Base-by-base conservation (phyloP, 2,888 invertebrate species). In the Brachynemurus nebulosus region DNA sequence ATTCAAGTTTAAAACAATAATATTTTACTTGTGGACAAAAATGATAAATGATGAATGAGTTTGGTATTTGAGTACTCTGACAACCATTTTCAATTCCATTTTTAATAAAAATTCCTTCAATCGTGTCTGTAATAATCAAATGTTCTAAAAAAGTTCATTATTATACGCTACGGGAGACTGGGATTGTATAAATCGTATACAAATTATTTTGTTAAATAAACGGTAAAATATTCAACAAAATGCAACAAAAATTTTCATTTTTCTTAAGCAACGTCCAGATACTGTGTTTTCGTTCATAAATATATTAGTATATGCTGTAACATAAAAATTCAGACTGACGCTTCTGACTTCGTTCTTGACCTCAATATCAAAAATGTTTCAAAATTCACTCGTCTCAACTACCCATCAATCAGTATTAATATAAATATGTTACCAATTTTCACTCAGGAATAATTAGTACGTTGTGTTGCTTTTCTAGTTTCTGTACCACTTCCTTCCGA, bases 401-500 rank as follows among this genome's bases (percentile, higher is more conserved):
- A n/a, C n/a, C n/a, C 14, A 14, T 30, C n/a, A 30, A 30, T 30
- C 30, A 30, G n/a, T n/a, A 30, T 4, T 30, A 30, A 30, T 27
- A 9, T 27, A 9, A 27, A n/a, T 27, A 12, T 30, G 14, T 30
- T 4, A 30, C 30, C 30, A 30, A 30, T 30, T 30, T 14, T 30
- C 30, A 30, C 30, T 30, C 30, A 30, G n/a, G 30, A 30, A 30
- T 30, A 30, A n/a, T 14, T 14, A 12, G n/a, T n/a, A 12, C 14
- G 30, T 12, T n/a, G 30, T 30, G 30, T 30, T 30, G 30, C n/a
- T 11, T n/a, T 30, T 11, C n/a, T 11, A 12, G 30, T 30, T 12
- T 17, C 27, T n/a, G 40, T 40, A 44, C 39, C 44, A n/a, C 52
- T 53, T 19, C 64, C 66, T 38, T 59, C 62, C 34, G 63, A 59